phyloP scores from a whole-genome alignment of 2,888 invertebrate species.

The Caenorhabditis angaria region DNA sequence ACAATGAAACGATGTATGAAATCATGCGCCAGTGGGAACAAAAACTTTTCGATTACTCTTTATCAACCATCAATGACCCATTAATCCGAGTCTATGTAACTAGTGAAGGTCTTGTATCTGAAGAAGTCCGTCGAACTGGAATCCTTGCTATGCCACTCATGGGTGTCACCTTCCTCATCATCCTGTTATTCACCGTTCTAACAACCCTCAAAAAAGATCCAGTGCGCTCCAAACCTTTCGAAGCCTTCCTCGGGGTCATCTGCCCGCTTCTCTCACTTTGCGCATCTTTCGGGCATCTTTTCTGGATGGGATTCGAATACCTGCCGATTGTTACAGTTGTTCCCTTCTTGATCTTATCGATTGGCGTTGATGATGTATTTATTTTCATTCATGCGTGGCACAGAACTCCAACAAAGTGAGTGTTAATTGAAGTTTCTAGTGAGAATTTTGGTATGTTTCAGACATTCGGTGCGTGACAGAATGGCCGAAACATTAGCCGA shows the following conservation, averaged over 20 bases:
- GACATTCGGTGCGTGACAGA: conserved; percentile 51
- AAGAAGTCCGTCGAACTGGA: conserved; percentile 70
- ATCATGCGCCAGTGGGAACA: conserved; percentile 71
- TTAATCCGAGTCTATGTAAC: conserved; percentile 64
- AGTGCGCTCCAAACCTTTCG: conserved; percentile 65
- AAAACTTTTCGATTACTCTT: conserved; percentile 64
- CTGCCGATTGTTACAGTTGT: conserved; percentile 71
- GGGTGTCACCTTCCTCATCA: conserved; percentile 65
- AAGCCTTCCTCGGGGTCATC: conserved; percentile 69
- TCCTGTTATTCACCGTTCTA: conserved; percentile 66
- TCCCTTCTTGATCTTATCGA: conserved; percentile 70
- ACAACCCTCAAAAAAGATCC: conserved; percentile 62
- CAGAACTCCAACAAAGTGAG: conserved; percentile 55
- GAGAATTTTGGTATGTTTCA: conserved; percentile 32
- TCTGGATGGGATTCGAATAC: conserved; percentile 71
- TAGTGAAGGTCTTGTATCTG: conserved; percentile 69
- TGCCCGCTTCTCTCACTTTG: conserved; percentile 70
- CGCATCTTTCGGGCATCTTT: conserved; percentile 69
- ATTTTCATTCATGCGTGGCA: conserved; percentile 72
- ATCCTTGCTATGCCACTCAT: conserved; percentile 69
- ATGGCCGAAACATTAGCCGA: conserved; percentile 67
- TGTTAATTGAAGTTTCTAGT: conserved; percentile 5
- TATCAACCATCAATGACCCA: conserved; percentile 57
- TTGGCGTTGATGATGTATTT: conserved; percentile 72
- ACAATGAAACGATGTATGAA: conserved; percentile 60